A percentile compares a stretch with the other conserved stretches of the same genome.
Evolutionary conservation across 2,797 vertebrate species (phyloP).

Genomic region (Lycodopsis pacificus): DNA sequence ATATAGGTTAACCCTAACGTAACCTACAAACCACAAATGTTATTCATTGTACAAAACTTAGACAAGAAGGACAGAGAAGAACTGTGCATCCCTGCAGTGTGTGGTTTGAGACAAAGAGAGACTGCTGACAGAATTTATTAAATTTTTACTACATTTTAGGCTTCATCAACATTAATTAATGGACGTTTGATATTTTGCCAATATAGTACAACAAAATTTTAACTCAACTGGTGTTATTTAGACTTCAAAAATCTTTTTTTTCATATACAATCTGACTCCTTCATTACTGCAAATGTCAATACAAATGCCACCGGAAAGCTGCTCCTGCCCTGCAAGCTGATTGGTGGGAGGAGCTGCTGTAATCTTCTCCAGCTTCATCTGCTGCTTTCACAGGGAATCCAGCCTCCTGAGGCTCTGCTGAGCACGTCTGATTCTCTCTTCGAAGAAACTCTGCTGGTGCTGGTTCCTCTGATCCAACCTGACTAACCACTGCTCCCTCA

Average conservation of each 20-base stretch:
- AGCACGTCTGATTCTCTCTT: constrained; percentile 58
- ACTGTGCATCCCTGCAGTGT: background rate
- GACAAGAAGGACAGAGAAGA: background rate
- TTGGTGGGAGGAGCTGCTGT: no score
- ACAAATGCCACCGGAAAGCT: background rate
- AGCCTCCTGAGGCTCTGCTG: constrained; percentile 34
- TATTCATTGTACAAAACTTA: background rate
- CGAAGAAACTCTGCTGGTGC: constrained; percentile 64
- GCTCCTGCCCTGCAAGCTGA: background rate
- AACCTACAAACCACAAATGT: background rate
- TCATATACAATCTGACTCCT: background rate
- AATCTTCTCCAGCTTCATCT: background rate
- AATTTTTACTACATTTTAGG: no score
- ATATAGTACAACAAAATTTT: background rate
- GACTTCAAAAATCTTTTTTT: no score
- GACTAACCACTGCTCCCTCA: constrained; percentile 65
- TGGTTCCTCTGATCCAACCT: constrained; percentile 63
- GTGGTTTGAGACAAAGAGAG: background rate
- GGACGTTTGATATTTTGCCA: background rate
- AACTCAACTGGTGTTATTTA: background rate
- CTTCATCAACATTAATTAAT: no score
- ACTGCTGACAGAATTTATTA: background rate
- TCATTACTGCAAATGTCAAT: background rate
- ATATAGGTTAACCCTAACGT: background rate
- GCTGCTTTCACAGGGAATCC: constrained; percentile 4